Evolutionary conservation across 2,113 vertebrate genomes (phyloP).

Genomic region (Chaenocephalus aceratus): DNA sequence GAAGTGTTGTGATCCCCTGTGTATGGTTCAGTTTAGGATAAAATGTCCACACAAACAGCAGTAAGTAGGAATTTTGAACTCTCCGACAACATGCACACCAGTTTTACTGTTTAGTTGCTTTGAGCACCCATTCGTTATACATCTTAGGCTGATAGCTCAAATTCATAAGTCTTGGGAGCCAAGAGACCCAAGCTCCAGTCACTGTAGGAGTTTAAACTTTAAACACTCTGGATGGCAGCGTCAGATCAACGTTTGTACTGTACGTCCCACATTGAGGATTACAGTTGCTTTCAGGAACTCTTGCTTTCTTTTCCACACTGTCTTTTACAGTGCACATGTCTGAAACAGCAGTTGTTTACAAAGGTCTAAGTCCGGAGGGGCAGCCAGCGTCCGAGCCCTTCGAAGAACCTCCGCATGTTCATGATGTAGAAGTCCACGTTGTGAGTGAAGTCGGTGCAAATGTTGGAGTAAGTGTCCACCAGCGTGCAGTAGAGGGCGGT

Average conservation of each 20-base stretch:
- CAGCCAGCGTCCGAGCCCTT: constrained; percentile 89
- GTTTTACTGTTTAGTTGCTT: constrained; percentile 1
- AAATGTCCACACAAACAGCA: constrained; percentile 19
- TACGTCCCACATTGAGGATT: not conserved
- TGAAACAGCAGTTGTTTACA: not conserved
- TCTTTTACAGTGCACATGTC: not conserved
- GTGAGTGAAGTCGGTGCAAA: constrained; percentile 92
- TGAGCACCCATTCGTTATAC: not conserved
- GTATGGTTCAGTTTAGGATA: constrained; percentile 6
- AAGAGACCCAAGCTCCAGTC: constrained; percentile 2
- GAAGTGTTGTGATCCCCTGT: constrained; percentile 23
- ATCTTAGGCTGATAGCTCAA: not conserved
- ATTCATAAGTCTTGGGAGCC: not conserved
- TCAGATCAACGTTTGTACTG: not conserved
- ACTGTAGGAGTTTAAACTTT: not conserved
- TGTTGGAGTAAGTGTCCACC: constrained; percentile 89
- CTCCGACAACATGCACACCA: constrained; percentile 7
- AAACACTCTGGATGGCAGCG: constrained; percentile 10
- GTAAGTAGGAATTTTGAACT: constrained; percentile 20
- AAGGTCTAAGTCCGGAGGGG: constrained; percentile 81
- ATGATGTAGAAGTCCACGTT: constrained; percentile 92
- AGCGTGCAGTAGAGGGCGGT: constrained; percentile 95
- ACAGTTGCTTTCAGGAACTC: not conserved
- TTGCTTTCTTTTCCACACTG: not conserved
- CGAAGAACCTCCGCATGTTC: constrained; percentile 83